These are phyloP conservation scores for Buathra laborator DNA, from an alignment of 2,888 invertebrate genomes.

Conservation along the genomic window DNA sequence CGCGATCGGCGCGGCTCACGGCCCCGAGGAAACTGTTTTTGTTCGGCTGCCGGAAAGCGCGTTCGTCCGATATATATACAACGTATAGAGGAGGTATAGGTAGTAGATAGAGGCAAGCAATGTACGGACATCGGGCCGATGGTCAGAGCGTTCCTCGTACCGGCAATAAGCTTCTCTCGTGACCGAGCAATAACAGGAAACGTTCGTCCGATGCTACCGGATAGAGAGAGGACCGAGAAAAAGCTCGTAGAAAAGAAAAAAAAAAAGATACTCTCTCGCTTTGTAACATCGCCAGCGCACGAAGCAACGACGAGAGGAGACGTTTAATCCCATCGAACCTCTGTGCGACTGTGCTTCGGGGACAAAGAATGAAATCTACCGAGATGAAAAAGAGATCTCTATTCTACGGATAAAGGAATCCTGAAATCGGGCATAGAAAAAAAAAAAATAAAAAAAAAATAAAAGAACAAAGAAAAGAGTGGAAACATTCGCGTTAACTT, in stretches of 20 bases:
- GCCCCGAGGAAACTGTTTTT: slow-evolving; percentile 50
- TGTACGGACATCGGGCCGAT: slow-evolving; percentile 22
- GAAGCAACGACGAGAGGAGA: slow-evolving; percentile 26
- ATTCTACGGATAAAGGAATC: slow-evolving; percentile 12
- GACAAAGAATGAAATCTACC: slow-evolving; percentile 45
- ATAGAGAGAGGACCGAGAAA: slow-evolving; percentile 30
- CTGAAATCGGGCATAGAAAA: not conserved
- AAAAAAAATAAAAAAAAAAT: not conserved
- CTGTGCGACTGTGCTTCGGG: slow-evolving; percentile 18
- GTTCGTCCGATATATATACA: slow-evolving; percentile 9
- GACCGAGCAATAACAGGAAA: slow-evolving; percentile 71
- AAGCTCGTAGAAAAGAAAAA: slow-evolving; percentile 22
- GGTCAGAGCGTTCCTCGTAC: slow-evolving; percentile 43
- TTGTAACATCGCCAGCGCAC: slow-evolving; percentile 41
- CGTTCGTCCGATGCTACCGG: slow-evolving; percentile 44
- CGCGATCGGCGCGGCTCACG: slow-evolving; percentile 33
- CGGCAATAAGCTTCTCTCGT: slow-evolving; percentile 70
- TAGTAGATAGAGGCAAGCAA: slow-evolving; percentile 9
- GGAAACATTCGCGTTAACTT: slow-evolving; percentile 12
- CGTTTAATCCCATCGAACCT: slow-evolving; percentile 65
- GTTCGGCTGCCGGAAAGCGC: slow-evolving; percentile 20
- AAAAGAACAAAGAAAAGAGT: not conserved
- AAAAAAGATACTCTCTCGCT: slow-evolving; percentile 5
- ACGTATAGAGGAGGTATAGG: not conserved
- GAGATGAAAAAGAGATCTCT: slow-evolving; percentile 20